These are phyloP conservation scores for Yoshiicerus persimilis DNA, from an alignment of 1,140 invertebrate species.

Conservation along the genomic window DNA sequence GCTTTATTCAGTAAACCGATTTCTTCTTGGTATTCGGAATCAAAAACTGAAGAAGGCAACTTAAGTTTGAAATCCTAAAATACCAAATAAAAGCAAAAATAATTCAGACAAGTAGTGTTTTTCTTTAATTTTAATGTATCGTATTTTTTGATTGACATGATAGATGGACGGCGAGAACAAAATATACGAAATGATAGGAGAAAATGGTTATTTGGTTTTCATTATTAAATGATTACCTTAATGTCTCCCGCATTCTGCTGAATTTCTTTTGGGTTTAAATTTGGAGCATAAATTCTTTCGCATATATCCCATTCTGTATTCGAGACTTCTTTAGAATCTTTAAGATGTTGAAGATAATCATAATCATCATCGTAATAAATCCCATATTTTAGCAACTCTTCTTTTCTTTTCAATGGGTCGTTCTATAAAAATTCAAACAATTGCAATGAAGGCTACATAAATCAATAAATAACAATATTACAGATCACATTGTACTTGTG, in stretches of 20 bases:
- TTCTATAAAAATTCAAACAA: no score
- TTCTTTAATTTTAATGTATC: background rate
- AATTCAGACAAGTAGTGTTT: no score
- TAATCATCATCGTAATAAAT: slow-evolving; percentile 96
- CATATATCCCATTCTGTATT: slow-evolving; percentile 54
- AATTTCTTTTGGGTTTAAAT: background rate
- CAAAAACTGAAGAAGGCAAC: slow-evolving; percentile 88
- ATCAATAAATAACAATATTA: no score
- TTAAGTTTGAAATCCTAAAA: slow-evolving; percentile 59
- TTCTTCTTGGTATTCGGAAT: slow-evolving; percentile 82
- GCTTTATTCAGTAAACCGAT: slow-evolving; percentile 87
- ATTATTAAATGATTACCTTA: slow-evolving; percentile 20
- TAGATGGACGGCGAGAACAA: background rate
- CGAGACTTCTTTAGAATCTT: slow-evolving; percentile 61
- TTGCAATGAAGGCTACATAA: no score
- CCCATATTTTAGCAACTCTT: slow-evolving; percentile 87
- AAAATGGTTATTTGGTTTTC: no score
- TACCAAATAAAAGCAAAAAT: background rate
- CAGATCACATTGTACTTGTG: no score
- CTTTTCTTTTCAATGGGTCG: slow-evolving; percentile 60
- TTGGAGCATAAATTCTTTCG: slow-evolving; percentile 49
- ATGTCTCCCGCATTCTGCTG: background rate
- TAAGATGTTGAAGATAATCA: slow-evolving; percentile 91
- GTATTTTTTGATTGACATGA: background rate
- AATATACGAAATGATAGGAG: background rate